These are phyloP conservation scores for Mastacembelus armatus DNA, from an alignment of 2,797 vertebrate genomes.

Conservation along the genomic window DNA sequence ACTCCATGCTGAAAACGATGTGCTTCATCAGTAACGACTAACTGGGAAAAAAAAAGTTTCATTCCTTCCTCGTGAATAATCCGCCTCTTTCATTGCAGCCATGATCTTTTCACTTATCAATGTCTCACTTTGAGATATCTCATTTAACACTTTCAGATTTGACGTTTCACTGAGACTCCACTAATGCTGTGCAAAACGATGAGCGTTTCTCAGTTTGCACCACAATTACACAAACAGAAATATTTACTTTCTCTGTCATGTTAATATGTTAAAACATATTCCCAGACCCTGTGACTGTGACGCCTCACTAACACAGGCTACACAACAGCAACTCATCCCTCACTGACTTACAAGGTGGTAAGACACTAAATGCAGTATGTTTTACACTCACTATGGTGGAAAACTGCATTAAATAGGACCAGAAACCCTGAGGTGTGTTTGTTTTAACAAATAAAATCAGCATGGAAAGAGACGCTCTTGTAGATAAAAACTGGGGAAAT, in stretches of 20 bases:
- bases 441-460: conserved; percentile 25
- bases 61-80: conserved; percentile 5
- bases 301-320: background rate
- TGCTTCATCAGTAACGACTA: background rate
- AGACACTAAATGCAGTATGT: conserved; percentile 16
- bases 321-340: conserved; percentile 21
- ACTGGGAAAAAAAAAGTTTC: background rate
- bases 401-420: conserved; percentile 34
- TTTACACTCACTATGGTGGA: conserved; percentile 16
- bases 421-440: conserved; percentile 31
- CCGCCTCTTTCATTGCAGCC: conserved; percentile 1
- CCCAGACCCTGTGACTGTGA: background rate
- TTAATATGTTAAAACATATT: conserved; percentile 3
- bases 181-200: background rate
- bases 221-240: conserved; percentile 2
- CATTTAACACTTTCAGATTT: conserved; percentile 13
- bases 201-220: background rate
- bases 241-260: background rate
- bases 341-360: conserved; percentile 4
- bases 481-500: conserved; percentile 24
- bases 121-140: conserved; percentile 5
- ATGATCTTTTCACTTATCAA: background rate
- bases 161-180: conserved; percentile 1
- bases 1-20: conserved; percentile 9
- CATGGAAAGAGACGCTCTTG: background rate